phyloP scores from a whole-genome alignment of 2,797 vertebrate genomes.

The Dermochelys coriacea region DNA sequence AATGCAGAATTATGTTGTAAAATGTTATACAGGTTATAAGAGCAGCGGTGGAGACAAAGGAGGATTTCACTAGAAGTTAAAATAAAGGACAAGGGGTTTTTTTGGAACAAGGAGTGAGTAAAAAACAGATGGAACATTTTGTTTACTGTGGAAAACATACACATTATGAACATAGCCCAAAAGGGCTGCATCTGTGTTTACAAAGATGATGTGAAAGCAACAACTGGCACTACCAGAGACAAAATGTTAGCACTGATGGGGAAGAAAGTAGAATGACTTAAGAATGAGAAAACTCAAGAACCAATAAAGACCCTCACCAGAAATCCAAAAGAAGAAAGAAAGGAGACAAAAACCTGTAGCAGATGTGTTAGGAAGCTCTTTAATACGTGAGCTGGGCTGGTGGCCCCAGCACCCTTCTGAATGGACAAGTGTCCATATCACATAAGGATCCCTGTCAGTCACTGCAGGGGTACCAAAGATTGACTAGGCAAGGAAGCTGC shows the following conservation, averaged over 20 bases:
- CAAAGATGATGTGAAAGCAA: neutral
- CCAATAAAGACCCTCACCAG: neutral
- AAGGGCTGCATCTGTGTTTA: neutral
- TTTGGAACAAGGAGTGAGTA: neutral
- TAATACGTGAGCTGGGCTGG: constrained; percentile 9
- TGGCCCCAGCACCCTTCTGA: constrained; percentile 5
- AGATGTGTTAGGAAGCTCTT: constrained; percentile 47
- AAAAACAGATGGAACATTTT: neutral
- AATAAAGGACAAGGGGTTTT: neutral
- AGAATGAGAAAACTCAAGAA: neutral
- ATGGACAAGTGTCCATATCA: neutral
- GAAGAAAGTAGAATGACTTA: neutral
- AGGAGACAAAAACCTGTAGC: constrained; percentile 28
- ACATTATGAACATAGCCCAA: neutral
- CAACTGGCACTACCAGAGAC: neutral
- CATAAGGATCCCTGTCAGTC: neutral
- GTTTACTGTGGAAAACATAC: neutral
- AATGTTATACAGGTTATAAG: neutral
- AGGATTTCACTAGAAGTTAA: neutral
- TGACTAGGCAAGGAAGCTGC: neutral
- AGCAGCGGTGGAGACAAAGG: neutral
- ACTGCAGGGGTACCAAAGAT: neutral
- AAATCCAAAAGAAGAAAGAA: constrained; percentile 13
- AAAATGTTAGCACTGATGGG: fast-evolving
- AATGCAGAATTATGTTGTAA: neutral